These are phyloP conservation scores for Sternarchorhynchus goeldii DNA, from an alignment of 2,797 vertebrate species.

Conservation along the genomic window DNA sequence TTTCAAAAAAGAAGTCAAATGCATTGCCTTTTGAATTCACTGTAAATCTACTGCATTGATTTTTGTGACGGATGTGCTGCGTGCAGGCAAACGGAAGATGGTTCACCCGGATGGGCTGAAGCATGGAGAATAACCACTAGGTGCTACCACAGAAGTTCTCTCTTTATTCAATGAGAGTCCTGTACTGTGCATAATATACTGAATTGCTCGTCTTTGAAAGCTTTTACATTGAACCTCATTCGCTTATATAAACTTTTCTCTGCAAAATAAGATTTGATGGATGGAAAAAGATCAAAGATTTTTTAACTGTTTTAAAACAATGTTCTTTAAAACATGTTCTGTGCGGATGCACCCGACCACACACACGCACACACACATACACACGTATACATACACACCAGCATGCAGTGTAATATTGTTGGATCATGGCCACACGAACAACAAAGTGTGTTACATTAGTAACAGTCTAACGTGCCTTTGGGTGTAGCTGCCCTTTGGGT, in stretches of 20 bases:
- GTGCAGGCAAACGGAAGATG: neutral
- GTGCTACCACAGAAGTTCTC: constrained; percentile 10
- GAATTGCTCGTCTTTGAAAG: neutral
- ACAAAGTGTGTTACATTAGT: neutral
- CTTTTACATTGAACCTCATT: neutral
- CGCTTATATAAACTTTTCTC: neutral
- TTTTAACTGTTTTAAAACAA: neutral
- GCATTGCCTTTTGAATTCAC: neutral
- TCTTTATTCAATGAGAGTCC: neutral
- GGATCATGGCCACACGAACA: neutral
- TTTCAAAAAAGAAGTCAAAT: neutral
- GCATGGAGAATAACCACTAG: constrained; percentile 25
- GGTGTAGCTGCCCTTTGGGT: neutral
- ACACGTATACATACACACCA: no score
- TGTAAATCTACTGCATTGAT: neutral
- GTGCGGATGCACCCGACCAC: neutral
- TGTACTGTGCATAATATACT: constrained; percentile 1
- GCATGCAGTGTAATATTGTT: neutral
- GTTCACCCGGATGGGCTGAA: neutral
- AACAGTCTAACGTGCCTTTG: neutral
- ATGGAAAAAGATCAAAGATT: neutral
- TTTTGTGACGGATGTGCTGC: neutral
- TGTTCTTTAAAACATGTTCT: neutral
- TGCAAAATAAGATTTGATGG: neutral
- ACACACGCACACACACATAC: no score